Evolutionary conservation across 2,797 vertebrate genomes (phyloP).

Genomic region (Phataginus tetradactyla): DNA sequence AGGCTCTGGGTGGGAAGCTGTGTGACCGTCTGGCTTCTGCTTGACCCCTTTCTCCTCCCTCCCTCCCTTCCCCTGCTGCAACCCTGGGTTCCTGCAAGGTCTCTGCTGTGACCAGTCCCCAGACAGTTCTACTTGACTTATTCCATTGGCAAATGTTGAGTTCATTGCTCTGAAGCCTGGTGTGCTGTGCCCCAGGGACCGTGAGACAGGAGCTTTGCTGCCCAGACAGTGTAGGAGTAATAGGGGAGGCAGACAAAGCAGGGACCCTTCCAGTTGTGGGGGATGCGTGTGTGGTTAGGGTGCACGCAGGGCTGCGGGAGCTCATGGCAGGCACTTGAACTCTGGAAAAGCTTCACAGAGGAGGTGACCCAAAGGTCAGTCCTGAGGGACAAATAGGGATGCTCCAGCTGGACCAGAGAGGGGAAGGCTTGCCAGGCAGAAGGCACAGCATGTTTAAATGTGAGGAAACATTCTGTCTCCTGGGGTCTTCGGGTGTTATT

Average conservation of each 20-base stretch:
- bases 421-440: not conserved
- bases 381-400: not conserved
- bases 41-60: not conserved
- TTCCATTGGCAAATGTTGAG: not conserved
- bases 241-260: not conserved
- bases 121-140: not conserved
- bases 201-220: not conserved
- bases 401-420: not conserved
- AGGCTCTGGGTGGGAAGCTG: not conserved
- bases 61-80: not conserved
- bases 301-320: not conserved
- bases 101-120: not conserved
- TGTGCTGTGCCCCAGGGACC: not conserved
- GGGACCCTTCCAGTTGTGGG: not conserved
- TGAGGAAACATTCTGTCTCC: not conserved
- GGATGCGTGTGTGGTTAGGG: fast-evolving
- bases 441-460: not conserved
- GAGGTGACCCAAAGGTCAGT: not conserved
- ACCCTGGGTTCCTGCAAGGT: not conserved
- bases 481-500: not conserved
- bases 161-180: not conserved
- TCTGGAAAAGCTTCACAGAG: slow-evolving; percentile 3
- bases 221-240: too few relatives aligned
- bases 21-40: not conserved
- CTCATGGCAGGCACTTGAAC: not conserved